phyloP scores from a whole-genome alignment of 2,797 vertebrate species.

The Sebastolobus alascanus region DNA sequence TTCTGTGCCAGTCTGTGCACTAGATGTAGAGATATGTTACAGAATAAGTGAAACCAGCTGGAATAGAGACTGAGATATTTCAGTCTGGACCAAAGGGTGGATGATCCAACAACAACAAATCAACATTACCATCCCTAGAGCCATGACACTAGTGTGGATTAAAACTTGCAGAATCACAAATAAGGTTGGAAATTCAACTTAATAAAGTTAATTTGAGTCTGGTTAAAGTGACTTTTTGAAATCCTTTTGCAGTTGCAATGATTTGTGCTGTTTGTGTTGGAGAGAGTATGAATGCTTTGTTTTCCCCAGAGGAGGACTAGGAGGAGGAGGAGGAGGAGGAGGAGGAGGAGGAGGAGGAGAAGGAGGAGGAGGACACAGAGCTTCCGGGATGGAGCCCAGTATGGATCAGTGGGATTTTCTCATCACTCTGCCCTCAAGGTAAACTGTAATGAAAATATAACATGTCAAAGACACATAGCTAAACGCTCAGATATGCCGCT shows the following conservation, averaged over 20 bases:
- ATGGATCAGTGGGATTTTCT: slow-evolving; percentile 44
- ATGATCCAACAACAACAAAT: not conserved
- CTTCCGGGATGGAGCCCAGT: slow-evolving; percentile 3
- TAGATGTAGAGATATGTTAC: not conserved
- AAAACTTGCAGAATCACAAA: slow-evolving; percentile 9
- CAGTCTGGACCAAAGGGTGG: not conserved
- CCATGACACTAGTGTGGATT: not conserved
- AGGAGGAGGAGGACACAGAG: slow-evolving; percentile 6
- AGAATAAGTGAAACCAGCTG: not conserved
- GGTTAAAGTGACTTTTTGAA: not conserved
- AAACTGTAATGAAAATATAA: slow-evolving; percentile 45
- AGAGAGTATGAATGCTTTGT: not conserved
- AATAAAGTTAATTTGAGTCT: not conserved
- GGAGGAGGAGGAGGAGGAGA: not conserved
- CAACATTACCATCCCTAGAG: not conserved
- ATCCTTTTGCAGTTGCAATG: not conserved
- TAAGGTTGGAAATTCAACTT: not conserved
- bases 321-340: not conserved
- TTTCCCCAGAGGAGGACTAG: not conserved
- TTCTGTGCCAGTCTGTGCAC: not conserved
- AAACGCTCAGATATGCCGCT: slow-evolving; percentile 49
- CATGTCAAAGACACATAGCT: slow-evolving; percentile 48
- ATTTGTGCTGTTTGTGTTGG: not conserved
- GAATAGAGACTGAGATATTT: not conserved
- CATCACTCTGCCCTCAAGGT: slow-evolving; percentile 44